These are phyloP conservation scores for Ictalurus punctatus DNA, from an alignment of 2,113 vertebrate species.

Conservation along the genomic window DNA sequence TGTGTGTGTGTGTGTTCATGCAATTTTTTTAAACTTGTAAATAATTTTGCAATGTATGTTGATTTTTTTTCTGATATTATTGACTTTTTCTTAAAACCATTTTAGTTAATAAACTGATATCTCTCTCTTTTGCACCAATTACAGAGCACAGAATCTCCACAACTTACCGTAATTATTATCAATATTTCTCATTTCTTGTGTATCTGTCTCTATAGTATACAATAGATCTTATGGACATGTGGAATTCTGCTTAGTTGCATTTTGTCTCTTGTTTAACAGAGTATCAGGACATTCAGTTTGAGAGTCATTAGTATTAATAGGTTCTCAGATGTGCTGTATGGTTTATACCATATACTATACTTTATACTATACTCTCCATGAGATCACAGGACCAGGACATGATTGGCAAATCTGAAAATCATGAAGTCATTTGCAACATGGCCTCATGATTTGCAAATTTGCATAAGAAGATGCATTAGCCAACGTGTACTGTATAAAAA, in stretches of 20 bases:
- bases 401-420: neutral
- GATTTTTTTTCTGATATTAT: neutral
- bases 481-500: neutral
- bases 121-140: neutral
- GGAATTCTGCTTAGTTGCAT: neutral
- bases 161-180: neutral
- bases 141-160: neutral
- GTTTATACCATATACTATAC: neutral
- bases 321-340: neutral
- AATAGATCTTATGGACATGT: constrained; percentile 11
- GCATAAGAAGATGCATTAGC: neutral
- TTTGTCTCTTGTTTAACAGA: neutral
- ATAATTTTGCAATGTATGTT: neutral
- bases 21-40: no score
- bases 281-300: neutral
- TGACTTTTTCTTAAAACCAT: neutral
- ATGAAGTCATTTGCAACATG: neutral
- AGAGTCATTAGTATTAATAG: neutral
- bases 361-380: neutral
- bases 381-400: neutral
- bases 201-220: neutral
- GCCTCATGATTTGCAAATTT: neutral
- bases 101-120: neutral
- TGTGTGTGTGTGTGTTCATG: no score
- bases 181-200: neutral